These are phyloP conservation scores for Sipunculus nudus DNA, from an alignment of 2,888 invertebrate species.

Conservation along the genomic window DNA sequence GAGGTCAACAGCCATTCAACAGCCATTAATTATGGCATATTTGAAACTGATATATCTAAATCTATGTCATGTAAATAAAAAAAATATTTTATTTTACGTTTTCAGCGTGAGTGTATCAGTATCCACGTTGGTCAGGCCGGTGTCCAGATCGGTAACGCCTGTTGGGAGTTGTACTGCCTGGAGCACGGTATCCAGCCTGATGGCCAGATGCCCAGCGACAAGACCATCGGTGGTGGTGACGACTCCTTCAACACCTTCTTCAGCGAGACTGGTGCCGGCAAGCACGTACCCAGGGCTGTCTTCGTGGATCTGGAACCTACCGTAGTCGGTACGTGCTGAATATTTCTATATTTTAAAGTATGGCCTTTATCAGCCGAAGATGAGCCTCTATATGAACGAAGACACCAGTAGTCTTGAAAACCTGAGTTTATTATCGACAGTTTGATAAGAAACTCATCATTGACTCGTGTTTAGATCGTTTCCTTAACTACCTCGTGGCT, in stretches of 20 bases:
- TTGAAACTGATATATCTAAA: too few species aligned
- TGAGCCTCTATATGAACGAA: too few species aligned
- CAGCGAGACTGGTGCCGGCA: conserved; percentile 90
- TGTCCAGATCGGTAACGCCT: conserved; percentile 70
- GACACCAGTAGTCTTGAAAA: too few species aligned
- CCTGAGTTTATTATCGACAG: too few species aligned
- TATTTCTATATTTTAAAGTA: not conserved
- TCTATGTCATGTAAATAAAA: too few species aligned
- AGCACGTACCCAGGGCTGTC: conserved; percentile 90
- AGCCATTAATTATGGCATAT: too few species aligned
- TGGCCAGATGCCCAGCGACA: conserved; percentile 78
- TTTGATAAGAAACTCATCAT: too few species aligned
- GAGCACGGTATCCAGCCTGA: conserved; percentile 71
- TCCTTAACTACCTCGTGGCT: too few species aligned
- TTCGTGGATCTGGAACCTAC: conserved; percentile 97
- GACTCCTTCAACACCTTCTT: conserved; percentile 85
- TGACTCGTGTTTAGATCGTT: too few species aligned
- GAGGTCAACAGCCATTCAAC: too few species aligned
- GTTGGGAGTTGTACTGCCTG: conserved; percentile 72
- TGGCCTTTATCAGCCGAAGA: too few species aligned
- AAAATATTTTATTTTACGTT: conserved; percentile 78
- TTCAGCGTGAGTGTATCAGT: conserved; percentile 68
- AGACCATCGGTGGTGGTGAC: conserved; percentile 78
- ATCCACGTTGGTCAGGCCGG: conserved; percentile 70
- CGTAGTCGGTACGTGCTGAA: conserved; percentile 76